Conservation (phyloP, 1,140 invertebrate species). For the Saccostrea glomerata region DNA sequence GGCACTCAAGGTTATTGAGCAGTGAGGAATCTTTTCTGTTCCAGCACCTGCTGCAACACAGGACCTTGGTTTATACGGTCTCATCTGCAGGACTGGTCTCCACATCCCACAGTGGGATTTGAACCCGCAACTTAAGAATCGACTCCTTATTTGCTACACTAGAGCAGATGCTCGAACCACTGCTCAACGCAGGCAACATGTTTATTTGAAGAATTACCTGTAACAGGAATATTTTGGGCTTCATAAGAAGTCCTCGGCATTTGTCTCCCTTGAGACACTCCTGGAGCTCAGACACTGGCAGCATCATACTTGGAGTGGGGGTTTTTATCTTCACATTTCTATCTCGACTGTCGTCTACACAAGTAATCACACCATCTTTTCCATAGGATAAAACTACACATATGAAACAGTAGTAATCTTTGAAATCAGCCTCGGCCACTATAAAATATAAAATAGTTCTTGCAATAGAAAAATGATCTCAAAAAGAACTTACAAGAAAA, state of each 20-base stretch:
- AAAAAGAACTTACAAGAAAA: neutral
- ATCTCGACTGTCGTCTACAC: neutral
- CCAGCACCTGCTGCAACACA: too few species aligned
- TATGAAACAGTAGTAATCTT: neutral
- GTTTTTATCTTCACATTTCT: neutral
- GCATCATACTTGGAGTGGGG: neutral
- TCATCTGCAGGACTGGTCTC: too few species aligned
- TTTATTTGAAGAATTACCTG: neutral
- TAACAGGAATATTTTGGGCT: conserved; percentile 19
- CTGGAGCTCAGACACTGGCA: neutral
- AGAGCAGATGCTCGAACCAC: too few species aligned
- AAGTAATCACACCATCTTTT: neutral
- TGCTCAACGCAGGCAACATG: too few species aligned
- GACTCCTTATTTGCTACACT: too few species aligned
- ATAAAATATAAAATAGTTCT: neutral
- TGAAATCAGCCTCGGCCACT: neutral
- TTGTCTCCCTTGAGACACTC: conserved; percentile 28
- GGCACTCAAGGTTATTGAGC: too few species aligned
- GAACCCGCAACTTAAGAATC: too few species aligned
- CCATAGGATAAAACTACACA: neutral
- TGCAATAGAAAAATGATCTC: neutral
- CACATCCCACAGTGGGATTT: too few species aligned
- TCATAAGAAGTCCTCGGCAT: neutral
- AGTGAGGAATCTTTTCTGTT: too few species aligned
- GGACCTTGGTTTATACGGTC: too few species aligned